Conservation (phyloP, 2,797 vertebrate genomes). For the Tapirus indicus region DNA sequence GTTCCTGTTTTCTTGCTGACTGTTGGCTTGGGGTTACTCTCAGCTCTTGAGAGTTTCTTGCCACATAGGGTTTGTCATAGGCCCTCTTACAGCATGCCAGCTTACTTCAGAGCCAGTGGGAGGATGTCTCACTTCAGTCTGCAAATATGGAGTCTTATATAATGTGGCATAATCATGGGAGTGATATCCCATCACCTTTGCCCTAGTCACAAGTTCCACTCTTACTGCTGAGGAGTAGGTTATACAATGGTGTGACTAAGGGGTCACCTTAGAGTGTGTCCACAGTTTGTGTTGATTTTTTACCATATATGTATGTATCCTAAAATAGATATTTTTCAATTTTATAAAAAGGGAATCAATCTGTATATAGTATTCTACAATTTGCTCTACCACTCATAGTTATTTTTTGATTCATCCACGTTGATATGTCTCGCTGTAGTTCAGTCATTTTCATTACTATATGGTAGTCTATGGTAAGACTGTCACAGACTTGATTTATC, state of each 20-base stretch:
- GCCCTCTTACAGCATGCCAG: neutral
- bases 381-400: neutral
- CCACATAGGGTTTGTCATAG: neutral
- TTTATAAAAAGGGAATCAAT: neutral
- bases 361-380: neutral
- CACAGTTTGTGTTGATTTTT: neutral
- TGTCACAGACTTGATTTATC: neutral
- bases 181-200: neutral
- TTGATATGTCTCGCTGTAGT: neutral
- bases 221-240: neutral
- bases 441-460: neutral
- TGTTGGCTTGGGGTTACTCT: neutral
- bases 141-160: neutral
- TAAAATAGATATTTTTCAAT: conserved; percentile 46
- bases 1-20: neutral
- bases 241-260: neutral
- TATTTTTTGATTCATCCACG: neutral
- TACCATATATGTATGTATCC: neutral
- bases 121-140: neutral
- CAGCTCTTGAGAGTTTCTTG: neutral
- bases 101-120: neutral
- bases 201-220: neutral
- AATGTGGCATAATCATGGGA: neutral
- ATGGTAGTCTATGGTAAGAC: neutral
- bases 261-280: neutral